A percentile compares a stretch with the other conserved stretches of the same genome.
Conservation (phyloP, 2,888 invertebrate species). For the Eretmocerus hayati region DNA sequence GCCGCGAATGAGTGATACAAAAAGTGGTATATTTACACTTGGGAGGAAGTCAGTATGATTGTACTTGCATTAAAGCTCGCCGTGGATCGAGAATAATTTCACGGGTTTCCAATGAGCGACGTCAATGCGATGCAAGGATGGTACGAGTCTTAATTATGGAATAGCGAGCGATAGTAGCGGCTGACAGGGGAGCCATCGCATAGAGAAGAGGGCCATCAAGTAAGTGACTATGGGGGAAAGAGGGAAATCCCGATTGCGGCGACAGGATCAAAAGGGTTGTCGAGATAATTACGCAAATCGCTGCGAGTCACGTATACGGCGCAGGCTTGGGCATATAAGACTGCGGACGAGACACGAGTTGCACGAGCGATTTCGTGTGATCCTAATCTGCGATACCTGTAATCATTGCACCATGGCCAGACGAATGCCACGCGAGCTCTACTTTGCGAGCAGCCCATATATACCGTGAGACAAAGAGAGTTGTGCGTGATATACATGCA, state of each 20-base stretch:
- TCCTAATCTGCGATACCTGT: conserved; percentile 13
- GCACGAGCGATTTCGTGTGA: conserved; percentile 8
- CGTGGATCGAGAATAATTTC: too few species aligned
- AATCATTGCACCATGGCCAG: conserved; percentile 11
- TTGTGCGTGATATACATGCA: too few species aligned
- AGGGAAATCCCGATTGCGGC: too few species aligned
- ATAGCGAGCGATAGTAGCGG: background rate
- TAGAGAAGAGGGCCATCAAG: too few species aligned
- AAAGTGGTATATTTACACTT: too few species aligned
- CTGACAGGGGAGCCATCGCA: conserved; percentile 19
- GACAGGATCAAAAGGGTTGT: conserved; percentile 11
- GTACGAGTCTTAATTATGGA: background rate
- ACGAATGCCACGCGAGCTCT: background rate
- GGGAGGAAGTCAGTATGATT: too few species aligned
- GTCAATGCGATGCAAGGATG: too few species aligned
- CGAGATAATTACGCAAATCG: conserved; percentile 18
- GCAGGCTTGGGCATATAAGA: background rate
- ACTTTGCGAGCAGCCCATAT: background rate
- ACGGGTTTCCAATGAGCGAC: too few species aligned
- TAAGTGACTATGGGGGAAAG: background rate
- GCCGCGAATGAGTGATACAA: too few species aligned
- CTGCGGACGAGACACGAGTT: background rate
- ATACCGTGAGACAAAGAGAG: conserved; percentile 2
- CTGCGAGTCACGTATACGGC: background rate
- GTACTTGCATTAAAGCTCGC: too few species aligned